phyloP scores from a whole-genome alignment of 2,113 vertebrate genomes.

The Engystomops pustulosus region DNA sequence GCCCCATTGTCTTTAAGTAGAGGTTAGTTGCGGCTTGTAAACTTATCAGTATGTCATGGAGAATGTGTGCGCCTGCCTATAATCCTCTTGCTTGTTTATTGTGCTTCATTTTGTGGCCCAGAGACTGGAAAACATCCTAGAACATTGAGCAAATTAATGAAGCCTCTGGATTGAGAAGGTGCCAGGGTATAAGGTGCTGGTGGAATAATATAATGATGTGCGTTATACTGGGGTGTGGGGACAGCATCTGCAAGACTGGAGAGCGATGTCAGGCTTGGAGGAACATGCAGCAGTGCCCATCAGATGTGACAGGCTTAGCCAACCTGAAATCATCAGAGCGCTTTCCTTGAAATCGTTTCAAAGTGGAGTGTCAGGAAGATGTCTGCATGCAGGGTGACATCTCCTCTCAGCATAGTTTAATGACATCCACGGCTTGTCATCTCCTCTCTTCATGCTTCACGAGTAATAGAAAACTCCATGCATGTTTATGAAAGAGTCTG shows the following conservation, averaged over 20 bases:
- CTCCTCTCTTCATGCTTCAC: slow-evolving; percentile 68
- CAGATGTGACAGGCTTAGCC: slow-evolving; percentile 71
- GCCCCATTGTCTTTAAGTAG: too few species aligned
- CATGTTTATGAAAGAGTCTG: slow-evolving; percentile 56
- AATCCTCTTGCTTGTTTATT: neutral
- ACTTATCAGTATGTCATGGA: neutral
- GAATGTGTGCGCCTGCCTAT: neutral
- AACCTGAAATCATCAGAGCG: slow-evolving; percentile 75
- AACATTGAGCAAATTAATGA: neutral
- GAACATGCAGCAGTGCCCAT: slow-evolving; percentile 62
- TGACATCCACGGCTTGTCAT: slow-evolving; percentile 71
- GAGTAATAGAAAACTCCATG: slow-evolving; percentile 64
- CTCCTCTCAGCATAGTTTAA: slow-evolving; percentile 72
- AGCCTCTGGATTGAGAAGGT: slow-evolving; percentile 7
- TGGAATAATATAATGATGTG: slow-evolving; percentile 65
- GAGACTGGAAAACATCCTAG: neutral
- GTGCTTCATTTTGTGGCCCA: neutral
- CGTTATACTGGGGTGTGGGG: slow-evolving; percentile 50
- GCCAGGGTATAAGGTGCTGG: slow-evolving; percentile 12
- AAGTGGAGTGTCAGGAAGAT: slow-evolving; percentile 75
- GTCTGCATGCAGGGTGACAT: slow-evolving; percentile 71
- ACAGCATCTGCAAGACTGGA: slow-evolving; percentile 57
- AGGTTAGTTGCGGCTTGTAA: neutral
- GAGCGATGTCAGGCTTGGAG: slow-evolving; percentile 64
- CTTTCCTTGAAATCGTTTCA: slow-evolving; percentile 71